These are phyloP conservation scores for Laticauda laticaudata DNA, from an alignment of 2,113 vertebrate genomes.

Conservation along the genomic window DNA sequence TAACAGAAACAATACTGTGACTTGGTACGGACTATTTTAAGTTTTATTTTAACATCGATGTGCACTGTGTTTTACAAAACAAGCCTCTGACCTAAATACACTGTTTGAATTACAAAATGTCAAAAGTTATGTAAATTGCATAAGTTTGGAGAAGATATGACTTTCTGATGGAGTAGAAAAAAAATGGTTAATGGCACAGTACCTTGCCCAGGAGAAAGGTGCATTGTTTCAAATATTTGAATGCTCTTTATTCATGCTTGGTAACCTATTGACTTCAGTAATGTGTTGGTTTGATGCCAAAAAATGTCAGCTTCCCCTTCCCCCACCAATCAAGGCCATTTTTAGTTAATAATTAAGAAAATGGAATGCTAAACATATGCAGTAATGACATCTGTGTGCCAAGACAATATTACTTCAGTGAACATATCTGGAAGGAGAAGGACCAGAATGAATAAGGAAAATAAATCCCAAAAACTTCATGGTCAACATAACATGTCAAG, in stretches of 20 bases:
- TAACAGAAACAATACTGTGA: neutral
- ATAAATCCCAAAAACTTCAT: neutral
- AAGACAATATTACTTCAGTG: neutral
- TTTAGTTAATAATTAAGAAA: slow-evolving; percentile 32
- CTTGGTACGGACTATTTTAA: neutral
- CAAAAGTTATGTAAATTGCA: fast-evolving
- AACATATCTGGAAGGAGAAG: neutral
- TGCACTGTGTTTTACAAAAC: neutral
- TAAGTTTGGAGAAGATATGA: fast-evolving
- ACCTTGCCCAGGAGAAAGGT: neutral
- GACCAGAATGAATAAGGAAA: neutral
- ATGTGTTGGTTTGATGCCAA: neutral
- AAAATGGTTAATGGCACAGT: neutral
- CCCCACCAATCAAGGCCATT: neutral
- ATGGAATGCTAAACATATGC: slow-evolving; percentile 1
- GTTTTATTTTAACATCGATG: neutral
- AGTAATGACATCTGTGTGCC: neutral
- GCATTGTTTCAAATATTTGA: neutral
- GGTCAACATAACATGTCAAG: neutral
- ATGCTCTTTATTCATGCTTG: neutral
- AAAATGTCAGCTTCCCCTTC: neutral
- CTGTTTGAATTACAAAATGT: neutral
- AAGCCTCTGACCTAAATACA: neutral
- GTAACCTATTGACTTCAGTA: neutral
- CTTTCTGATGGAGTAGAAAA: neutral